A percentile compares a stretch with the other conserved stretches of the same genome.
Evolutionary conservation across 2,113 vertebrate species (phyloP).

Genomic region (Dipodomys stephensi): DNA sequence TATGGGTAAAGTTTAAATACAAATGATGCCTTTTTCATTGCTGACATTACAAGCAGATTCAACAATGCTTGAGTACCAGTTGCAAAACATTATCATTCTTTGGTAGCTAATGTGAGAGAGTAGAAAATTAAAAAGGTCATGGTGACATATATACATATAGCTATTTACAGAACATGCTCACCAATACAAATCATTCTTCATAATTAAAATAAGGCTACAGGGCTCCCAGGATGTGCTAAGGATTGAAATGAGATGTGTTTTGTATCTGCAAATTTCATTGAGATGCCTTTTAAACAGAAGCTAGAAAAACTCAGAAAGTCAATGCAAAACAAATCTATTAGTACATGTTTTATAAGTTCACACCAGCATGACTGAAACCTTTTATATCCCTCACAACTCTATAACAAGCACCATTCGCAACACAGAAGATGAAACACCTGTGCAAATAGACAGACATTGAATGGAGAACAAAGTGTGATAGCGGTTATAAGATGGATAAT

Average conservation of each 20-base stretch:
- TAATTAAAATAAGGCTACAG: constrained; percentile 58
- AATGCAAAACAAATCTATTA: neutral
- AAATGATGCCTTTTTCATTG: constrained; percentile 76
- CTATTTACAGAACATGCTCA: constrained; percentile 65
- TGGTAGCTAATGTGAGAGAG: constrained; percentile 73
- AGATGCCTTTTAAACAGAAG: neutral
- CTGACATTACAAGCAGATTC: constrained; percentile 74
- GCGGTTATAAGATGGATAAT: neutral
- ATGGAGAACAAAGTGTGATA: neutral
- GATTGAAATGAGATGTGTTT: constrained; percentile 37
- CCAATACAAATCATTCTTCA: constrained; percentile 14
- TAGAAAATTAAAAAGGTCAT: constrained; percentile 78
- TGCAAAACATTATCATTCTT: constrained; percentile 75
- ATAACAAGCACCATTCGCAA: neutral
- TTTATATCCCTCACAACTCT: neutral
- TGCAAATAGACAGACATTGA: neutral
- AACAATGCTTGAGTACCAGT: constrained; percentile 73
- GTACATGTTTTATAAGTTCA: constrained; percentile 17
- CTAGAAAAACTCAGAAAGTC: neutral
- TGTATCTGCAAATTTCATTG: neutral
- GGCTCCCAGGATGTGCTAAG: constrained; percentile 6
- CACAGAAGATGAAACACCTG: neutral
- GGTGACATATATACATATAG: constrained; percentile 4
- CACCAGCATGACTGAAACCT: neutral
- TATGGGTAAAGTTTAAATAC: constrained; percentile 64